These are phyloP conservation scores for Listronotus bonariensis DNA, from an alignment of 1,140 invertebrate genomes.

Conservation along the genomic window DNA sequence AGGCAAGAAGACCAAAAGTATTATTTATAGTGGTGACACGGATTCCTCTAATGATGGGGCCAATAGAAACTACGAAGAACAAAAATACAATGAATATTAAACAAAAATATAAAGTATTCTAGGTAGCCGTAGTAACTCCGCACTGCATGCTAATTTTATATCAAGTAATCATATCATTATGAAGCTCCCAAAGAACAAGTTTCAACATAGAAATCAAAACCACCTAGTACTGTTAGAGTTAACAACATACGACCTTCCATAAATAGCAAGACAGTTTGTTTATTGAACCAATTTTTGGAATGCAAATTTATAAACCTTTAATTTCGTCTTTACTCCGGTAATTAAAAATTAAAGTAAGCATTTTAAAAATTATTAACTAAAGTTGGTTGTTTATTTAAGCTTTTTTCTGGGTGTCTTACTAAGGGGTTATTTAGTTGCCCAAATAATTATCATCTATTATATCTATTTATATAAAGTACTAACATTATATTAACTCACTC, in stretches of 20 bases:
- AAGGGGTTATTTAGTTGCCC: too few relatives aligned
- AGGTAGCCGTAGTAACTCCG: conserved; percentile 45
- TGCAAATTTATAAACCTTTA: conserved; percentile 77
- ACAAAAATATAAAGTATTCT: conserved; percentile 62
- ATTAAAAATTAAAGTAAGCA: too few relatives aligned
- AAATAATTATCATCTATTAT: too few relatives aligned
- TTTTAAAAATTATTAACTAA: too few relatives aligned
- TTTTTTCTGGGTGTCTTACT: too few relatives aligned
- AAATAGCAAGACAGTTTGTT: conserved; percentile 45
- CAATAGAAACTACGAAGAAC: conserved; percentile 70
- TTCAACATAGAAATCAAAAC: conserved; percentile 39
- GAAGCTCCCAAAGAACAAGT: conserved; percentile 21
- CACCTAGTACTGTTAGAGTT: conserved; percentile 2
- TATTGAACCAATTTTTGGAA: conserved; percentile 77
- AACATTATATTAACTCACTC: too few relatives aligned
- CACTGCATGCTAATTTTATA: conserved; percentile 9
- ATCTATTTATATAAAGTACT: too few relatives aligned
- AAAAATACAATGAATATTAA: conserved; percentile 73
- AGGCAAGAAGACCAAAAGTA: conserved; percentile 14
- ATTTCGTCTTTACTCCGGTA: conserved; percentile 71
- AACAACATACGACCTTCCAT: background rate
- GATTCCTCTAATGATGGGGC: conserved; percentile 84
- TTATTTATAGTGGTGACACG: conserved; percentile 58
- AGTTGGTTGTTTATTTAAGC: too few relatives aligned
- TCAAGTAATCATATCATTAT: conserved; percentile 42